Percentiles rank a stretch among this genome's conserved stretches.
phyloP scores from a whole-genome alignment of 1,140 invertebrate species.

The Caerostris darwini region DNA sequence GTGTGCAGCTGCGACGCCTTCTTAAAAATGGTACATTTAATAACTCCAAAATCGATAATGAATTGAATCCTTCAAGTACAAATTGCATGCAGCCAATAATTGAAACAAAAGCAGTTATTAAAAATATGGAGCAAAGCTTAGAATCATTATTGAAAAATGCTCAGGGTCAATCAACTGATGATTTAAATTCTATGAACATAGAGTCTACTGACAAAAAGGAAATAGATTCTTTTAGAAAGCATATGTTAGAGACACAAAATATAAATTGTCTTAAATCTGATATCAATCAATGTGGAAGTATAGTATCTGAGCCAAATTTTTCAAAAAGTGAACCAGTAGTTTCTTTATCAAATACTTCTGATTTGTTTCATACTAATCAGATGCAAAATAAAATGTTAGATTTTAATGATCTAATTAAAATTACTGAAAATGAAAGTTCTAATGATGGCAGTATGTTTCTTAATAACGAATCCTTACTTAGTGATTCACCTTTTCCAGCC shows the following conservation, averaged over 20 bases:
- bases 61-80: neutral
- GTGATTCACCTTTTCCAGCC: neutral
- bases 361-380: neutral
- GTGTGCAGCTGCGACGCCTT: neutral
- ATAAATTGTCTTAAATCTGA: constrained; percentile 66
- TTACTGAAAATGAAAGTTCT: constrained; percentile 29
- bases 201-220: neutral
- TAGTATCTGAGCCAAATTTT: constrained; percentile 30
- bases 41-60: neutral
- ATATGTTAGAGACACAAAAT: neutral
- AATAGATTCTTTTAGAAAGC: neutral
- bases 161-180: neutral
- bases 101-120: neutral
- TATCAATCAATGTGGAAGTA: constrained; percentile 55
- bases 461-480: neutral
- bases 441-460: constrained; percentile 32
- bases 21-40: constrained; percentile 5
- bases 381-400: constrained; percentile 47
- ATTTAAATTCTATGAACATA: neutral
- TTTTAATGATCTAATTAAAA: constrained; percentile 58
- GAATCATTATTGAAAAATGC: neutral
- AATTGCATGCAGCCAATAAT: neutral
- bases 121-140: neutral
- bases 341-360: neutral
- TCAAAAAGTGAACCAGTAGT: neutral